Base-by-base conservation (phyloP, 1,140 invertebrate species). In the Bombus confusus region DNA sequence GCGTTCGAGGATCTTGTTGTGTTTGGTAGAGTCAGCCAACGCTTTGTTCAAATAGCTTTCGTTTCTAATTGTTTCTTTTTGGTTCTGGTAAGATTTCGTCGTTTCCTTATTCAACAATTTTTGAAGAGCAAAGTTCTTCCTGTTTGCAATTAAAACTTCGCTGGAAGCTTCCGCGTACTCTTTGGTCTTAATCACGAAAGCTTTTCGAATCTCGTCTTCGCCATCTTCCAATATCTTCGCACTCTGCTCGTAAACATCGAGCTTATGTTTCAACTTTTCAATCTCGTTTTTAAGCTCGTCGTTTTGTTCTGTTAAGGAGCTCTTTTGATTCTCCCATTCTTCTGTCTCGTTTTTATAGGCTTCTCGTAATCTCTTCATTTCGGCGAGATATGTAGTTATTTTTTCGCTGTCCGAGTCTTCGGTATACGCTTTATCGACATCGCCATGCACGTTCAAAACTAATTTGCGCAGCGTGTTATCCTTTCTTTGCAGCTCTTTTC, bases 61-160 rank as follows among this genome's bases (percentile, higher is more conserved):
- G 25, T 89, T 91, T 22, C 88, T 88, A 12, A 92, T 84, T 0
- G 93, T 69, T 75, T 95, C 93, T 72, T 93, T 93, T 69, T 93
- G 87, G 66, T 93, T 86, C 12, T 89, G 85, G 57, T 93, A 93
- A 18, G 92, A 79, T 84, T 95, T 94, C 9, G 85, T 80, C 15
- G 90, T 89, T 79, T 95, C 90, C 34, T 90, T 93, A 25, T 89
- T 91, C 25, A 95, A 85, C 15, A 92, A 84, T 37, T 93, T 91
- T 79, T 95, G 93, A 31, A 95, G 83, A 73, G 86, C 85, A 3
- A 86, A 52, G 69, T 81, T 90, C 81, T 95, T 95, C 15, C 94
- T 88, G 12, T 87, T 92, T 12, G 90, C 73, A 4, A 91, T 52
- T 13, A 92, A 77, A 43, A 91, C 75, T n/a, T 94, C 88, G 1